phyloP scores from a whole-genome alignment of 2,888 invertebrate genomes.

The Melieria omissa region DNA sequence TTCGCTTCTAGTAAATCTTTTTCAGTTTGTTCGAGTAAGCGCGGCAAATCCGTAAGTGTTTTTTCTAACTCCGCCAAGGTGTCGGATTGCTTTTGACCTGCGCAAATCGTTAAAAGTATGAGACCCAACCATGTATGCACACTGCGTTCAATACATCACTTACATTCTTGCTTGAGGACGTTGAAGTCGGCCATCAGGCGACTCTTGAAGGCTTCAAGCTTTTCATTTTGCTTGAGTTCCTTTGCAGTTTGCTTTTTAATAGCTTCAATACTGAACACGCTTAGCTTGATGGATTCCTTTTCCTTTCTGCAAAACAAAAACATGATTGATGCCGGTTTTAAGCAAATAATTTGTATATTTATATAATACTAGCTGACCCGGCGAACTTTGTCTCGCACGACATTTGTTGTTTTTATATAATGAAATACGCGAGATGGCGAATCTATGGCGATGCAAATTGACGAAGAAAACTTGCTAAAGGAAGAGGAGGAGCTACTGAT shows the following conservation, averaged over 20 bases:
- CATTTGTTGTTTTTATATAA: too few species aligned
- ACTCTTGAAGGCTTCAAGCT: conserved; percentile 71
- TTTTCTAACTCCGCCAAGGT: conserved; percentile 69
- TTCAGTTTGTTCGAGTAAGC: conserved; percentile 73
- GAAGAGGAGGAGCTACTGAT: too few species aligned
- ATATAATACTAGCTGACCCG: too few species aligned
- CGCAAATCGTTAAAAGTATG: neutral
- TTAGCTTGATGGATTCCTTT: conserved; percentile 70
- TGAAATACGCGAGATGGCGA: too few species aligned
- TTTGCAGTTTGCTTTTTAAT: conserved; percentile 74
- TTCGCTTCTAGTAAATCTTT: conserved; percentile 71
- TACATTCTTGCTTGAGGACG: conserved; percentile 54
- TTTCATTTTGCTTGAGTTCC: conserved; percentile 76
- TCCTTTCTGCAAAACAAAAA: conserved; percentile 67
- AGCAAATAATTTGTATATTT: too few species aligned
- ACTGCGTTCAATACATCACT: conserved; percentile 39
- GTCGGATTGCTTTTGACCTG: conserved; percentile 70
- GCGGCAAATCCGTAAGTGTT: conserved; percentile 70
- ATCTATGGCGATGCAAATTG: too few species aligned
- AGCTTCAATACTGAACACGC: conserved; percentile 73
- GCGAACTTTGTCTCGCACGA: too few species aligned
- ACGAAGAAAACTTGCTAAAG: too few species aligned
- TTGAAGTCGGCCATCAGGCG: conserved; percentile 71
- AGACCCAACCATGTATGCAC: neutral
- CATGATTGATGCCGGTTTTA: neutral